Percentiles rank a stretch among this genome's conserved stretches.
These are phyloP conservation scores for Spea bombifrons DNA, from an alignment of 2,113 vertebrate genomes.

Conservation along the genomic window DNA sequence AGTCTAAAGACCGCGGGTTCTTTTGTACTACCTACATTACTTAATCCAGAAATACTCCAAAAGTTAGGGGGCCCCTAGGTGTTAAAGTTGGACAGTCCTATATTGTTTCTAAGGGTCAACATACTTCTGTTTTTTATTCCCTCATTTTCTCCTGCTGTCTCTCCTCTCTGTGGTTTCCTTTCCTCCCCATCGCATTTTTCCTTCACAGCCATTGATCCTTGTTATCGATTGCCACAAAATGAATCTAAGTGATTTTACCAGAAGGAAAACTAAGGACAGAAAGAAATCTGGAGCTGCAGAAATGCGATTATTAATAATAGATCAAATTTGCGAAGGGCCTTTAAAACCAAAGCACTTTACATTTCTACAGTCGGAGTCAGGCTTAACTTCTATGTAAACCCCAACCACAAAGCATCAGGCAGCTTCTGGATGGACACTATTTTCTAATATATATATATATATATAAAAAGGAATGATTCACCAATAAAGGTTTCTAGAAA, in stretches of 20 bases:
- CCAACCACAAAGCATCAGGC: background rate
- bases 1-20: no score
- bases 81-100: no score
- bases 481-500: no score
- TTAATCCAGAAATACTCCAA: no score
- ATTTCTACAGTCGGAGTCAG: background rate
- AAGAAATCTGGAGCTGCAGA: conserved; percentile 26
- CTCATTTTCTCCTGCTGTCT: background rate
- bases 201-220: conserved; percentile 23
- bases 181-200: conserved; percentile 6
- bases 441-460: no score
- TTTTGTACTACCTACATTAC: no score
- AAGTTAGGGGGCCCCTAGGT: no score
- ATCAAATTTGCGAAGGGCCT: conserved; percentile 22
- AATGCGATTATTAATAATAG: conserved; percentile 43
- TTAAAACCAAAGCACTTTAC: conserved; percentile 11
- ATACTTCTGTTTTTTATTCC: background rate
- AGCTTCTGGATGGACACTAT: background rate
- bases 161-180: background rate
- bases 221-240: conserved; percentile 41
- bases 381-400: background rate
- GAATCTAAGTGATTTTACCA: conserved; percentile 48
- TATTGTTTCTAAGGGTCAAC: no score
- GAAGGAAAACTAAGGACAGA: conserved; percentile 42
- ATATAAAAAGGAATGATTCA: no score